Percentiles rank a stretch among this genome's conserved stretches.
Conservation (phyloP, 2,888 invertebrate species). For the Brenthis ino region DNA sequence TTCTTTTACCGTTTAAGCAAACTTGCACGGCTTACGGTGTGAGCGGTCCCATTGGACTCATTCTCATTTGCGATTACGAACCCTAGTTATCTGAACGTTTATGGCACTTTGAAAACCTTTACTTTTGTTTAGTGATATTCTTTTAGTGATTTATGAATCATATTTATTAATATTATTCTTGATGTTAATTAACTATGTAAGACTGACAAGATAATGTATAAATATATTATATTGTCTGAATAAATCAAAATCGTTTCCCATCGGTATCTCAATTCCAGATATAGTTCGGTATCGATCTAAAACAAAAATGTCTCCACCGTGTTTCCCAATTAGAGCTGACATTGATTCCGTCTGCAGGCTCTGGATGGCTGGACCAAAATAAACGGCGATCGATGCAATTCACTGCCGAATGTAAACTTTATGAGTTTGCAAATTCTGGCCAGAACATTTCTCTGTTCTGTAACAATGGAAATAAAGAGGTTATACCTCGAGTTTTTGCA, state of each 20-base stretch:
- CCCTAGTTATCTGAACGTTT: conserved; percentile 34
- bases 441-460: conserved; percentile 7
- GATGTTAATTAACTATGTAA: no score
- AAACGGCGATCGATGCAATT: conserved; percentile 51
- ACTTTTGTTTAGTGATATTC: conserved; percentile 1
- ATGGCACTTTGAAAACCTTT: conserved; percentile 24
- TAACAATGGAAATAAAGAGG: conserved; percentile 26
- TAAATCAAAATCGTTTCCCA: neutral
- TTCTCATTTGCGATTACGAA: conserved; percentile 41
- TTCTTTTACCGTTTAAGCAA: conserved; percentile 41
- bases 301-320: conserved; percentile 63
- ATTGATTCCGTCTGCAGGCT: conserved; percentile 69
- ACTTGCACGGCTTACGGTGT: conserved; percentile 33
- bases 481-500: conserved; percentile 20
- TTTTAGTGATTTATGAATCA: neutral
- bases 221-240: neutral
- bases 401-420: conserved; percentile 36
- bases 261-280: conserved; percentile 26
- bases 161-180: neutral
- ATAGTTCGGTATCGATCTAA: conserved; percentile 51
- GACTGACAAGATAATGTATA: no score
- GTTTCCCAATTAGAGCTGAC: conserved; percentile 69
- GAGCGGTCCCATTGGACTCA: conserved; percentile 37
- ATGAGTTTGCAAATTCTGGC: conserved; percentile 34
- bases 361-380: conserved; percentile 56